Evolutionary conservation across 2,888 invertebrate genomes (phyloP).

Genomic region (Nephrocerus scutellatus): DNA sequence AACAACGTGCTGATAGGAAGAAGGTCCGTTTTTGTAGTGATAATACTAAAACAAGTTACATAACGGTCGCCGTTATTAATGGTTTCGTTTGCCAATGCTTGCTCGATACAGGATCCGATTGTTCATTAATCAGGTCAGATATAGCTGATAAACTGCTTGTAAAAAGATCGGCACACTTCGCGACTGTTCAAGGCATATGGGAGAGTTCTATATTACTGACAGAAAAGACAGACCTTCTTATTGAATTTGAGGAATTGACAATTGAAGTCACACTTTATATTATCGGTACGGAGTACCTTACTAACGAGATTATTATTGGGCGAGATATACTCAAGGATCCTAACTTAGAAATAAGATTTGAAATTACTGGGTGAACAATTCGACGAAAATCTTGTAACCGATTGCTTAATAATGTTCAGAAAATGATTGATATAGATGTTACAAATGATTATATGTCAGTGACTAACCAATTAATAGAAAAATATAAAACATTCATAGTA

Average conservation of each 20-base stretch:
- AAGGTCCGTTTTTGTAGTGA: slow-evolving; percentile 8
- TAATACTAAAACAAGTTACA: slow-evolving; percentile 1
- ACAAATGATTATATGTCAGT: background rate
- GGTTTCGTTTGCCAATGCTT: slow-evolving; percentile 13
- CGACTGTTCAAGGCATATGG: slow-evolving; percentile 2
- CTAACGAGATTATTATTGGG: slow-evolving; percentile 7
- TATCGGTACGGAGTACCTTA: slow-evolving; percentile 3
- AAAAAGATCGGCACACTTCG: background rate
- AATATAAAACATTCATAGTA: background rate
- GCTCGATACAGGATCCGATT: slow-evolving; percentile 13
- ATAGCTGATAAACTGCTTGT: slow-evolving; percentile 8
- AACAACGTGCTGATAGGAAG: slow-evolving; percentile 12
- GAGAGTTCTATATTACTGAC: slow-evolving; percentile 6
- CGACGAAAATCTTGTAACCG: slow-evolving; percentile 1
- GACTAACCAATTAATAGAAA: background rate
- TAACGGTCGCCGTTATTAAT: slow-evolving; percentile 13
- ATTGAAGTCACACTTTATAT: slow-evolving; percentile 6
- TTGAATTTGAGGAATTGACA: slow-evolving; percentile 8
- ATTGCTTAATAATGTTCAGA: slow-evolving; percentile 1
- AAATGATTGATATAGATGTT: background rate
- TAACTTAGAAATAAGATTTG: slow-evolving; percentile 2
- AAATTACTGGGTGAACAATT: slow-evolving; percentile 2
- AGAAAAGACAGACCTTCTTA: slow-evolving; percentile 5
- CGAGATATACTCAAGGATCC: slow-evolving; percentile 6
- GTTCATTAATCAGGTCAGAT: slow-evolving; percentile 15